A percentile compares a stretch with the other conserved stretches of the same genome.
These are phyloP conservation scores for Megatriorchis doriae DNA, from an alignment of 2,113 vertebrate genomes.

Conservation along the genomic window DNA sequence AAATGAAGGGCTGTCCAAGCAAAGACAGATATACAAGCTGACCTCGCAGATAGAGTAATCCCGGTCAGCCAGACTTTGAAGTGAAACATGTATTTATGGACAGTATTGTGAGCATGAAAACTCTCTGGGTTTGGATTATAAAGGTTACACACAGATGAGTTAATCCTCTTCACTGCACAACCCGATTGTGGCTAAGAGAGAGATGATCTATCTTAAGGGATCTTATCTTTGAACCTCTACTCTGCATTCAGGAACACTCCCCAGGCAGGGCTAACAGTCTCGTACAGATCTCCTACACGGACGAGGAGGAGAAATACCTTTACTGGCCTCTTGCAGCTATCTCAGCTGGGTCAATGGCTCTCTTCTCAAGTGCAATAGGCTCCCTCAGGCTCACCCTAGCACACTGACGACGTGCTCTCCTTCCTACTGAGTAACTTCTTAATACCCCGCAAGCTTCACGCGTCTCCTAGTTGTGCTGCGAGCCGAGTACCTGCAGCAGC, in stretches of 20 bases:
- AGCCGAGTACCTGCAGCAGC: background rate
- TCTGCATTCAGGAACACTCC: background rate
- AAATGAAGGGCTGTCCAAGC: background rate
- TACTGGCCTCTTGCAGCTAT: background rate
- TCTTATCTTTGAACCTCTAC: background rate
- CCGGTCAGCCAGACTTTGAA: background rate
- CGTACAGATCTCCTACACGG: background rate
- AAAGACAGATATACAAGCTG: background rate
- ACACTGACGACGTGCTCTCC: background rate
- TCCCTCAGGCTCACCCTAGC: background rate
- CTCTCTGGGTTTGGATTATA: background rate
- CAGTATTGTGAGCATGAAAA: background rate
- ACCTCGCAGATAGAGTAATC: background rate
- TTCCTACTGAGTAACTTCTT: background rate
- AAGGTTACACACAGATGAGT: background rate
- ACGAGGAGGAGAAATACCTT: background rate
- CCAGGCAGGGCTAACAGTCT: background rate
- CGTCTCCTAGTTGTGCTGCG: background rate
- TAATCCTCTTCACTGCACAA: background rate
- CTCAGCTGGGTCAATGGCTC: background rate
- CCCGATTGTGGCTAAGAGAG: background rate
- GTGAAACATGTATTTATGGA: background rate
- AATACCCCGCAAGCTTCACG: background rate
- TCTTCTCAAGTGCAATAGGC: background rate
- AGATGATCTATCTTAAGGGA: background rate